phyloP scores from a whole-genome alignment of 2,888 invertebrate genomes.

The Drosophila mimica region DNA sequence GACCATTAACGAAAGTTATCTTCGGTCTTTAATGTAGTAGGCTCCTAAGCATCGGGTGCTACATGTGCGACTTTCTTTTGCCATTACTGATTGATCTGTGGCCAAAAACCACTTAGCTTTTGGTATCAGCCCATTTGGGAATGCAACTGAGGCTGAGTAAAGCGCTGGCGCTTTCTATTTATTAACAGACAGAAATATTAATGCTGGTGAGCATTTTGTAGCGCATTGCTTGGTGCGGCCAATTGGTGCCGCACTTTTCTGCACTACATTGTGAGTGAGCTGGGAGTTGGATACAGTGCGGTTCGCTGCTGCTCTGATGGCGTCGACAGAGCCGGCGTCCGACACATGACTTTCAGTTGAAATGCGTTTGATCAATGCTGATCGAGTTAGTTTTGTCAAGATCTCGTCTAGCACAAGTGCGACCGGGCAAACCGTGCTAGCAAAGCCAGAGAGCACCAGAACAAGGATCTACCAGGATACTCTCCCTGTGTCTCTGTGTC shows the following conservation, averaged over 20 bases:
- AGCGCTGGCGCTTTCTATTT: slow-evolving; percentile 55
- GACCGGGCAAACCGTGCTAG: slow-evolving; percentile 43
- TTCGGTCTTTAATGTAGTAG: slow-evolving; percentile 18
- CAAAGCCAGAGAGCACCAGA: slow-evolving; percentile 15
- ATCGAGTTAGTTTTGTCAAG: slow-evolving; percentile 84
- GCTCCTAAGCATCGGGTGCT: slow-evolving; percentile 23
- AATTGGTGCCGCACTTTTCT: slow-evolving; percentile 55
- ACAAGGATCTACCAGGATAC: slow-evolving; percentile 55
- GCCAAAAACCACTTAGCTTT: slow-evolving; percentile 54
- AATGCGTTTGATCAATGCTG: slow-evolving; percentile 82
- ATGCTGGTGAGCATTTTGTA: slow-evolving; percentile 45
- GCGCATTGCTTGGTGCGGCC: slow-evolving; percentile 56
- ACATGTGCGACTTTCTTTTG: slow-evolving; percentile 60
- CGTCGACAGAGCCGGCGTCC: slow-evolving; percentile 43
- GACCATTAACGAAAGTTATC: slow-evolving; percentile 39
- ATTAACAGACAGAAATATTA: slow-evolving; percentile 34
- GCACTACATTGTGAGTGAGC: slow-evolving; percentile 40
- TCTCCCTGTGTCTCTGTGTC: background rate
- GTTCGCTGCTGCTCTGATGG: slow-evolving; percentile 28
- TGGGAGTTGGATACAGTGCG: slow-evolving; percentile 39
- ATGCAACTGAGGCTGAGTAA: background rate
- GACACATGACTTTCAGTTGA: slow-evolving; percentile 74
- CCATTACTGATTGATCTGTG: slow-evolving; percentile 62
- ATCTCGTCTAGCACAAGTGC: slow-evolving; percentile 83
- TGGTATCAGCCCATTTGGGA: slow-evolving; percentile 43